phyloP scores from a whole-genome alignment of 2,888 invertebrate genomes.

The Oscheius myriophilus region DNA sequence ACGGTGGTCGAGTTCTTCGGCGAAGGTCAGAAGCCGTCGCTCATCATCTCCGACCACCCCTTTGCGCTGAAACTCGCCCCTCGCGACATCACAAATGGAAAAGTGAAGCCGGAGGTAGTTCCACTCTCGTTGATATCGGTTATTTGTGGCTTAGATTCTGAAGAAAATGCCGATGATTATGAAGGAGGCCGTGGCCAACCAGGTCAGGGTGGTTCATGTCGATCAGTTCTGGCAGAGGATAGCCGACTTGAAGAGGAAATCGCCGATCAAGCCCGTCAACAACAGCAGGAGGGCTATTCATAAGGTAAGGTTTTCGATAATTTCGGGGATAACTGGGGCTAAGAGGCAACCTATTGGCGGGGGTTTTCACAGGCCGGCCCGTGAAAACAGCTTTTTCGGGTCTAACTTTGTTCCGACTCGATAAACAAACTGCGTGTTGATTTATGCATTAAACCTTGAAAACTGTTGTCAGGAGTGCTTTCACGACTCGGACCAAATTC shows the following conservation, averaged over 20 bases:
- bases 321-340: too few species aligned
- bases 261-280: neutral
- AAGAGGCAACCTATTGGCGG: too few species aligned
- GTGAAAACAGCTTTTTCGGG: too few species aligned
- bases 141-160: conserved; percentile 8
- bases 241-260: neutral
- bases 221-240: conserved; percentile 1
- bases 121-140: neutral
- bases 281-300: too few species aligned
- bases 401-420: too few species aligned
- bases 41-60: conserved; percentile 28
- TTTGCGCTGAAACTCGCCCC: conserved; percentile 2
- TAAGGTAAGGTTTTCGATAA: too few species aligned
- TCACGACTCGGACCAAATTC: too few species aligned
- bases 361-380: too few species aligned
- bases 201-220: conserved; percentile 4
- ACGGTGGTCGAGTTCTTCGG: conserved; percentile 25
- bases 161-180: conserved; percentile 7
- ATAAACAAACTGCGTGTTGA: too few species aligned
- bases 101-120: neutral
- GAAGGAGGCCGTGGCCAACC: conserved; percentile 9
- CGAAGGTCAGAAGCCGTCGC: conserved; percentile 15
- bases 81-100: too few species aligned
- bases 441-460: too few species aligned
- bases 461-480: too few species aligned